These are phyloP conservation scores for Ephialtes manifestator DNA, from an alignment of 2,888 invertebrate genomes.

Conservation along the genomic window DNA sequence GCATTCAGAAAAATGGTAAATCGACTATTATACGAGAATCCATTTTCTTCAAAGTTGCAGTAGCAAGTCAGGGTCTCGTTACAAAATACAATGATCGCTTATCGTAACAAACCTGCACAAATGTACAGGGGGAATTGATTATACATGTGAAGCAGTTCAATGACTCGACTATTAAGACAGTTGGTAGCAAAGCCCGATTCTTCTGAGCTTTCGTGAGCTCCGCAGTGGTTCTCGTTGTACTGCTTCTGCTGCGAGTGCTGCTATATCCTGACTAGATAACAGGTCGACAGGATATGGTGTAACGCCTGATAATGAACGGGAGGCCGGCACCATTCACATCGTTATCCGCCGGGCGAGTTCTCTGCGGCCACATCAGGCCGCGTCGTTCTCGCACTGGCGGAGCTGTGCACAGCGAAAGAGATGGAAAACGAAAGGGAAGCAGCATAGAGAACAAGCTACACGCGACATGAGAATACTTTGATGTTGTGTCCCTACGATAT, in stretches of 20 bases:
- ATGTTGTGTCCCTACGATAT: constrained; percentile 30
- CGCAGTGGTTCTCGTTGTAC: constrained; percentile 25
- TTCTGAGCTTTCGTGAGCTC: not conserved
- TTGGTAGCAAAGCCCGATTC: constrained; percentile 24
- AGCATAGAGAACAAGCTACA: constrained; percentile 33
- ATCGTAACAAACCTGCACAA: constrained; percentile 1
- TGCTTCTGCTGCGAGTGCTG: constrained; percentile 51
- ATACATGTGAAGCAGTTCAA: constrained; percentile 22
- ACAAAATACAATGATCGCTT: not conserved
- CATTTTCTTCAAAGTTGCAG: not conserved
- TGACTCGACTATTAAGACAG: constrained; percentile 33
- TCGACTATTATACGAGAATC: not conserved
- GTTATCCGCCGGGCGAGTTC: constrained; percentile 64
- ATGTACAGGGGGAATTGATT: constrained; percentile 1
- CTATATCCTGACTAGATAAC: constrained; percentile 70
- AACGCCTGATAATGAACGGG: constrained; percentile 73
- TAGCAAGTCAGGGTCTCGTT: constrained; percentile 8
- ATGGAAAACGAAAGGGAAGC: constrained; percentile 44
- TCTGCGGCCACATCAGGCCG: constrained; percentile 66
- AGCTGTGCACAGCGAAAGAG: constrained; percentile 35
- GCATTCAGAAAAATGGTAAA: not conserved
- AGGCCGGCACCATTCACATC: constrained; percentile 73
- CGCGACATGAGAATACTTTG: constrained; percentile 43
- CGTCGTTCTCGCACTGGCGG: constrained; percentile 59
- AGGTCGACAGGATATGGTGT: constrained; percentile 74